Conservation (phyloP, 1,140 invertebrate species). For the Drosophila nigrodunni region DNA sequence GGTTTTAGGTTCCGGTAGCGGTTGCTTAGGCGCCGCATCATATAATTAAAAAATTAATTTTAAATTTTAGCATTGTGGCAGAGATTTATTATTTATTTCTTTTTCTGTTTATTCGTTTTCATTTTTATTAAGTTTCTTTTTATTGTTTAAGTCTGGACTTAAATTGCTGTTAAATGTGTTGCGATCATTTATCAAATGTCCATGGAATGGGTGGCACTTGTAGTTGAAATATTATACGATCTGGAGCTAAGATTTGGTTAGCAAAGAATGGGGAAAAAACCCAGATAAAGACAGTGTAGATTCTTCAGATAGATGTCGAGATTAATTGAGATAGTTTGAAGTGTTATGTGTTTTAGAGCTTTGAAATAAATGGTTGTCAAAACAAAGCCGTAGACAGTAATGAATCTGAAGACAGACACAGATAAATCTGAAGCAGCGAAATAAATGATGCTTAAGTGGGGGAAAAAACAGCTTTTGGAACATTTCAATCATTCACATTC, state of each 20-base stretch:
- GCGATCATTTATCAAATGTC: slow-evolving; percentile 61
- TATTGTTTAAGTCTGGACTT: slow-evolving; percentile 42
- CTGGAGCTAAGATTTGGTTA: background rate
- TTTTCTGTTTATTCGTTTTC: slow-evolving; percentile 24
- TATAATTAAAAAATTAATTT: slow-evolving; percentile 81
- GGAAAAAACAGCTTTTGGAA: too few relatives aligned
- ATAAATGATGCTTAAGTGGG: too few relatives aligned
- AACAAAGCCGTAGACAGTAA: too few relatives aligned
- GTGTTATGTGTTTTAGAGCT: background rate
- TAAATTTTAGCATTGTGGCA: slow-evolving; percentile 54
- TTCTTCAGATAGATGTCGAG: background rate
- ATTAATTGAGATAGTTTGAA: background rate
- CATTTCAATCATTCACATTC: background rate
- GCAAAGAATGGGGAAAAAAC: background rate
- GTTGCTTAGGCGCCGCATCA: slow-evolving; percentile 47
- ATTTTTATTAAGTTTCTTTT: slow-evolving; percentile 22
- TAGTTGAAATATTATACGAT: slow-evolving; percentile 9
- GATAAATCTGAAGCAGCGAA: too few relatives aligned
- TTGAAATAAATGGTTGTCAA: too few relatives aligned
- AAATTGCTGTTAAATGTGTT: slow-evolving; percentile 49
- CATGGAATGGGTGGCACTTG: slow-evolving; percentile 1
- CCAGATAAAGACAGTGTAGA: background rate
- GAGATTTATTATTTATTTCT: slow-evolving; percentile 64
- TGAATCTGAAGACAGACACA: too few relatives aligned
- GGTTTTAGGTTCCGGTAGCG: slow-evolving; percentile 44